These are phyloP conservation scores for Callimorpha dominula DNA, from an alignment of 2,888 invertebrate genomes.

Conservation along the genomic window DNA sequence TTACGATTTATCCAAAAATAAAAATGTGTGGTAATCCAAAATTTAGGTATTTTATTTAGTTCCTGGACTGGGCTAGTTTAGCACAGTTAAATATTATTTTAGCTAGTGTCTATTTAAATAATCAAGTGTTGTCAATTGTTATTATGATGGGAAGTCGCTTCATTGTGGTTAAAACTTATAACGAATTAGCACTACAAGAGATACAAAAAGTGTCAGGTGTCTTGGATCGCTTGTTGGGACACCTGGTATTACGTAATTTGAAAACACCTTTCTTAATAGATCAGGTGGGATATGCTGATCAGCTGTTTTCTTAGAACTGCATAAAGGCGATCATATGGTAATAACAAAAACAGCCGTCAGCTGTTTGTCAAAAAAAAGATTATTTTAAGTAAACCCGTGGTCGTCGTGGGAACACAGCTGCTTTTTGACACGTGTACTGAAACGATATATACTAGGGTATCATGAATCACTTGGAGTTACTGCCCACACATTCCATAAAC, in stretches of 20 bases:
- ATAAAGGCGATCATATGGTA: background rate
- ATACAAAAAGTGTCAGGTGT: background rate
- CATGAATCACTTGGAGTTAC: background rate
- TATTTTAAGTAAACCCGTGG: background rate
- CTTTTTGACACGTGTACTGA: conserved; percentile 1
- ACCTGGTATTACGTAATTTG: background rate
- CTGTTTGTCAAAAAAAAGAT: background rate
- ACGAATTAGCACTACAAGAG: background rate
- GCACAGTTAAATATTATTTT: no score
- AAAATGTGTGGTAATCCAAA: no score
- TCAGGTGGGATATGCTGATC: background rate
- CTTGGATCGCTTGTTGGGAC: background rate
- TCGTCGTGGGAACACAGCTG: conserved; percentile 1
- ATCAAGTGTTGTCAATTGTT: background rate
- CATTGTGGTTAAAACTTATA: background rate
- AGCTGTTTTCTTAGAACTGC: conserved; percentile 1
- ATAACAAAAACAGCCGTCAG: background rate
- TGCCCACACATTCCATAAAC: background rate
- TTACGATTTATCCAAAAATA: no score
- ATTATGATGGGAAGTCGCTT: no score
- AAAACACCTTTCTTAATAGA: background rate
- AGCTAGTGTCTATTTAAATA: background rate
- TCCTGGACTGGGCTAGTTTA: background rate
- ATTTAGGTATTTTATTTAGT: no score
- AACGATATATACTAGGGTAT: background rate